Percentiles rank a stretch among this genome's conserved stretches.
These are phyloP conservation scores for Myotis yumanensis DNA, from an alignment of 2,113 vertebrate species.

Conservation along the genomic window DNA sequence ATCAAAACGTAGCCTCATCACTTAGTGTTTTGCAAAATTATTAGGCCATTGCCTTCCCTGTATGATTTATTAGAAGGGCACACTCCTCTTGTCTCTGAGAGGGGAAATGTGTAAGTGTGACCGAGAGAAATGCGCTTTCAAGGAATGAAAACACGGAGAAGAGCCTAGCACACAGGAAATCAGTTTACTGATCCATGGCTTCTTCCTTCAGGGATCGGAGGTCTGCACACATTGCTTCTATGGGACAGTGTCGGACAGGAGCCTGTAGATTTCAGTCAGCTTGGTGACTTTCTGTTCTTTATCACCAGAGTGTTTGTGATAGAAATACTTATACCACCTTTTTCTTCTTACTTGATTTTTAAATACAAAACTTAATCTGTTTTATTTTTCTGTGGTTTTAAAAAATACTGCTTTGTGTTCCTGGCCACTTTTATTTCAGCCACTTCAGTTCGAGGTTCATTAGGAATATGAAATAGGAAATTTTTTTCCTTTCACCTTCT, in stretches of 20 bases:
- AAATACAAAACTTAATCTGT: not conserved
- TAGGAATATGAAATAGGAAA: conserved; percentile 40
- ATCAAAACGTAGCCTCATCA: not conserved
- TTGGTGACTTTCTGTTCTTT: not conserved
- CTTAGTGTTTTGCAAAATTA: conserved; percentile 2
- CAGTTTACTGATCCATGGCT: not conserved
- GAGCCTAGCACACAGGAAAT: not conserved
- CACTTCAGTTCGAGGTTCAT: not conserved
- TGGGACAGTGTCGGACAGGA: not conserved
- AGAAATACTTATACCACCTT: not conserved
- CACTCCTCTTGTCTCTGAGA: not conserved
- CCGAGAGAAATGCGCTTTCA: not conserved
- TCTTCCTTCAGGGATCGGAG: not conserved
- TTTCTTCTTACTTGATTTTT: not conserved
- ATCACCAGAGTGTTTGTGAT: not conserved
- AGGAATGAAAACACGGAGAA: not conserved
- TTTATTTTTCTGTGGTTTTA: not conserved
- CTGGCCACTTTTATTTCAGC: conserved; percentile 2
- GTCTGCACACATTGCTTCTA: not conserved
- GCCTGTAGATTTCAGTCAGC: not conserved
- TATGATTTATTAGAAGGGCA: not conserved
- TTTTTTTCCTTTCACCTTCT: not conserved
- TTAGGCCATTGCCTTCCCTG: not conserved
- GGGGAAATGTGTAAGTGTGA: not conserved
- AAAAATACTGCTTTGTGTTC: not conserved